Evolutionary conservation across 2,888 invertebrate genomes (phyloP).

Genomic region (Bombyx huttoni): DNA sequence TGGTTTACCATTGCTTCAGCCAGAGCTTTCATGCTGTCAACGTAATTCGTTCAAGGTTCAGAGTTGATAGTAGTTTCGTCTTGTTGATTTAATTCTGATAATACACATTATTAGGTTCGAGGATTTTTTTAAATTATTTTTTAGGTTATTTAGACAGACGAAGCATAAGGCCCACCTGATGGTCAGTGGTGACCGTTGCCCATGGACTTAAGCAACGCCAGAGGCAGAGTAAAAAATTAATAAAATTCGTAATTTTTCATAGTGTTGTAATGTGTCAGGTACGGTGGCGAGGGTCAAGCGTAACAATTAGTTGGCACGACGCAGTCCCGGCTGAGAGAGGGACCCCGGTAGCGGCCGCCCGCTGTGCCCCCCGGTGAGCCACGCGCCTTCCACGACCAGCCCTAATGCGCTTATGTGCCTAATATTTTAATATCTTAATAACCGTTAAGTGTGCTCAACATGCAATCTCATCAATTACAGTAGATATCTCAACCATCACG

Average conservation of each 20-base stretch:
- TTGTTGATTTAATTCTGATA: background rate
- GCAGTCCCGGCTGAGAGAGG: constrained; percentile 15
- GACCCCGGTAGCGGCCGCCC: constrained; percentile 52
- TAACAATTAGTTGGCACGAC: constrained; percentile 39
- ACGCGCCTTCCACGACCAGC: constrained; percentile 29
- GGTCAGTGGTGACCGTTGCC: too few relatives aligned
- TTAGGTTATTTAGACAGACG: too few relatives aligned
- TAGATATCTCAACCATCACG: constrained; percentile 4
- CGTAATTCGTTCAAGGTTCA: background rate
- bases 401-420: constrained; percentile 23
- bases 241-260: constrained; percentile 19
- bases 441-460: constrained; percentile 53
- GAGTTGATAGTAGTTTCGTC: background rate
- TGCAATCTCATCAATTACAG: constrained; percentile 47
- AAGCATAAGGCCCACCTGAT: too few relatives aligned
- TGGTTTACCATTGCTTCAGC: background rate
- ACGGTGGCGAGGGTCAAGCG: constrained; percentile 25
- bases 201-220: too few relatives aligned
- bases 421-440: constrained; percentile 68
- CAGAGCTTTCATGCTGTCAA: background rate
- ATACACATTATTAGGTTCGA: too few relatives aligned
- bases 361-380: constrained; percentile 53
- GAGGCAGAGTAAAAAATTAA: too few relatives aligned
- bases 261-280: constrained; percentile 25
- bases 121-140: too few relatives aligned